Conservation (phyloP, 2,888 invertebrate genomes). For the Heteromyza rotundicornis region DNA sequence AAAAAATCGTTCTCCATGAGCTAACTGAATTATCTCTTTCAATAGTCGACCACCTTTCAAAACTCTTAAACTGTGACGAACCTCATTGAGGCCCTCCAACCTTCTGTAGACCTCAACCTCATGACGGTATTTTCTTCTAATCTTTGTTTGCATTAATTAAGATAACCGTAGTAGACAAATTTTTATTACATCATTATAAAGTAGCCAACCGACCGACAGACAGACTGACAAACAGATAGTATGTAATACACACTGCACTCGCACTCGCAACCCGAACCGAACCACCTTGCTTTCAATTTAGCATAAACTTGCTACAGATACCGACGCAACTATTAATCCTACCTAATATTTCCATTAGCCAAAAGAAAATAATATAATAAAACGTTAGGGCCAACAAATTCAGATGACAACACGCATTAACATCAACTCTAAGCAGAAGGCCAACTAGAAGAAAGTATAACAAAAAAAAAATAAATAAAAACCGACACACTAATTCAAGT, state of each 20-base stretch:
- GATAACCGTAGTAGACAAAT: conserved; percentile 25
- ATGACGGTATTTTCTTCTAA: not conserved
- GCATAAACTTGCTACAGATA: conserved; percentile 3
- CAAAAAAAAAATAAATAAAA: too few relatives aligned
- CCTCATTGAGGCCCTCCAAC: not conserved
- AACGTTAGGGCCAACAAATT: conserved; percentile 7
- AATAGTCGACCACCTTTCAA: too few relatives aligned
- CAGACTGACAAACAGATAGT: not conserved
- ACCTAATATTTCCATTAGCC: conserved; percentile 24
- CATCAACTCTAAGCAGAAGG: conserved; percentile 10
- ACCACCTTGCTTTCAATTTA: not conserved
- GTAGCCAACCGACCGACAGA: not conserved
- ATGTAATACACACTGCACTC: too few relatives aligned
- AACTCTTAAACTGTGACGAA: not conserved
- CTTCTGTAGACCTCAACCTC: not conserved
- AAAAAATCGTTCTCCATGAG: not conserved
- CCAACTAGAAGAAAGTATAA: not conserved
- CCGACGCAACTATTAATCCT: too few relatives aligned
- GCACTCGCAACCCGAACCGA: too few relatives aligned
- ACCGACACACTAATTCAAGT: conserved; percentile 14
- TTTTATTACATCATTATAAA: conserved; percentile 23
- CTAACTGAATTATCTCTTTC: not conserved
- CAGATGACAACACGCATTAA: conserved; percentile 23
- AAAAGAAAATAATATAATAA: not conserved
- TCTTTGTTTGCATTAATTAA: conserved; percentile 25